phyloP scores from a whole-genome alignment of 2,888 invertebrate species.

The Rhingia campestris region DNA sequence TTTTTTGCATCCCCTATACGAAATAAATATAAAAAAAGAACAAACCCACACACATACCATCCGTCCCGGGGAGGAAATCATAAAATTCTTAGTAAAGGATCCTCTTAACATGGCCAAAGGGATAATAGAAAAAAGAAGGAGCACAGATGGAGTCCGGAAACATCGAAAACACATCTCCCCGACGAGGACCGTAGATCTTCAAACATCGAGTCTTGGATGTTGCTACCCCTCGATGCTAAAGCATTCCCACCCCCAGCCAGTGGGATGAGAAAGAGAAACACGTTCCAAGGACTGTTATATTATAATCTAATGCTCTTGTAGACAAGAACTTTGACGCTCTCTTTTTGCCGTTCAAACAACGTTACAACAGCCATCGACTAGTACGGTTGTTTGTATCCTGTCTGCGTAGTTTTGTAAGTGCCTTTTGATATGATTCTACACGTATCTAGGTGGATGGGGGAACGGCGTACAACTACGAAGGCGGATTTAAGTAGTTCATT shows the following conservation, averaged over 20 bases:
- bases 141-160: background rate
- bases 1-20: constrained; percentile 32
- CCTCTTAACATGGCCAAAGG: constrained; percentile 9
- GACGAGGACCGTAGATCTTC: constrained; percentile 40
- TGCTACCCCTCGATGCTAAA: constrained; percentile 41
- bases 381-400: constrained; percentile 58
- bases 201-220: constrained; percentile 40
- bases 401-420: constrained; percentile 64
- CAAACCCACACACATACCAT: constrained; percentile 5
- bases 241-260: constrained; percentile 30
- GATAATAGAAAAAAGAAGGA: background rate
- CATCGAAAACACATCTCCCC: constrained; percentile 35
- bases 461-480: constrained; percentile 49
- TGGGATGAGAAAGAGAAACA: constrained; percentile 29
- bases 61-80: constrained; percentile 8
- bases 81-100: constrained; percentile 45
- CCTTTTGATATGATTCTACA: constrained; percentile 65
- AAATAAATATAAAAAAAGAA: constrained; percentile 38
- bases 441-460: background rate
- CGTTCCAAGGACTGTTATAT: constrained; percentile 55
- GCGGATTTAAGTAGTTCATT: constrained; percentile 73
- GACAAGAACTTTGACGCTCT: constrained; percentile 70
- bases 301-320: constrained; percentile 73
- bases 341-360: constrained; percentile 28
- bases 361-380: constrained; percentile 39